Evolutionary conservation across 2,888 invertebrate genomes (phyloP), one percentile per base, ranked within the genome.

Genomic region (Phymatocera aterrima): DNA sequence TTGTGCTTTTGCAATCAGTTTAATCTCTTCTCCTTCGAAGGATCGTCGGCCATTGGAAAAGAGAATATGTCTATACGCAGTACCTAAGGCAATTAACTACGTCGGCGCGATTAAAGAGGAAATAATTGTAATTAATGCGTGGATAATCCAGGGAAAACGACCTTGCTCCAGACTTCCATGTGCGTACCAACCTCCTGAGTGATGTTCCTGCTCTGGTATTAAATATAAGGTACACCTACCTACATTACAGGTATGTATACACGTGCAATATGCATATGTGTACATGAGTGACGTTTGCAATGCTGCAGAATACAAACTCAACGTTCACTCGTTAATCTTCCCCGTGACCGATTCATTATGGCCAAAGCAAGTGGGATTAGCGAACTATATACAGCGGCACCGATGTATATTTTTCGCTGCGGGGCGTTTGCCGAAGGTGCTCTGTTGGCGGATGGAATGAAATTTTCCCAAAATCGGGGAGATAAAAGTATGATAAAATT

Each of bases 21-120:
- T 46, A 21, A 24, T 28, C 40, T 15, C 37, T 37, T 15, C 34
- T 68, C 43, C 34, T 43, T 43, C 43, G 8, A 43, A 43, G 18
- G n/a, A n/a, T 24, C 34, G 18, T 37, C 34, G 21, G 61, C 18
- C 31, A 61, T 61, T 37, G 68, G n/a, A 28, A 65, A 28, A 68
- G 46, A 46, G 46, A 43, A 68, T 43, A 40, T 24, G 24, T 68
- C 37, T 64, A 28, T 28, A 68, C 68, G 24, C 31, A 24, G 68
- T n/a, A n/a, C n/a, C n/a, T n/a, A n/a, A 46, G 24, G 77, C 80
- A 78, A 85, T 85, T 84, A 86, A 86, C 86, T 84, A 83, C 77
- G 79, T 82, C 80, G 80, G 79, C 72, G 82, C 84, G 82, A 85
- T 85, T 85, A 84, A 82, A 80, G 80, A 77, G 75, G 82, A 82